Conservation (phyloP, 1,140 invertebrate species). For the Asbolus verrucosus region DNA sequence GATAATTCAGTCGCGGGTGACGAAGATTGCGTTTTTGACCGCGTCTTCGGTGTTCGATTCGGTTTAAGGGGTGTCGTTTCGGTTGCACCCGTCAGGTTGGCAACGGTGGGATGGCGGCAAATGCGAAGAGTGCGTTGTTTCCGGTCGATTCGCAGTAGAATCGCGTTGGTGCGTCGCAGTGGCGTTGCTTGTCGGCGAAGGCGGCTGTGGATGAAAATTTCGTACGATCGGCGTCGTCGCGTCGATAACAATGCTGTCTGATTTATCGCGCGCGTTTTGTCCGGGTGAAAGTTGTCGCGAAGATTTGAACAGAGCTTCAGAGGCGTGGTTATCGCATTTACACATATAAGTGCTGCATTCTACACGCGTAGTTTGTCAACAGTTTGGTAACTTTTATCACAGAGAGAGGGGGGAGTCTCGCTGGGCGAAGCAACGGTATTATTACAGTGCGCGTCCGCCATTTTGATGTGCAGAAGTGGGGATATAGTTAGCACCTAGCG, state of each 20-base stretch:
- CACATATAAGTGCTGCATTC: conserved; percentile 45
- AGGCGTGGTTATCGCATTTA: conserved; percentile 35
- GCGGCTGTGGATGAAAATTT: not conserved
- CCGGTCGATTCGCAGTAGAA: not conserved
- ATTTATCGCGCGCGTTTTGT: conserved; percentile 3
- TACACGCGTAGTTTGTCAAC: conserved; percentile 47
- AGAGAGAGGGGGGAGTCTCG: conserved; percentile 39
- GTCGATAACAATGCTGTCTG: conserved; percentile 11
- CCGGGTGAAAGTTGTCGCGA: conserved; percentile 8
- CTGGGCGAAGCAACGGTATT: conserved; percentile 53
- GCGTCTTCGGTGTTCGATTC: too few species aligned
- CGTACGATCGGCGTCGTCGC: not conserved
- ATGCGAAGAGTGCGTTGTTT: not conserved
- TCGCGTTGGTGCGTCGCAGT: not conserved
- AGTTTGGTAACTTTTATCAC: conserved; percentile 49
- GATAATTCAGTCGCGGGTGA: too few species aligned
- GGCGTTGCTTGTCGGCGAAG: not conserved
- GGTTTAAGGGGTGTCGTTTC: too few species aligned
- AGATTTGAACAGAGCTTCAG: conserved; percentile 8
- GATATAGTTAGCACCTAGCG: conserved; percentile 57
- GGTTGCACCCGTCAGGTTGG: too few species aligned
- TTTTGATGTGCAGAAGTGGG: conserved; percentile 63
- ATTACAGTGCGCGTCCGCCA: conserved; percentile 61
- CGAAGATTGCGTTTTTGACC: too few species aligned
- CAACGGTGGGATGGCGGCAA: too few species aligned